These are phyloP conservation scores for Fukomys damarensis DNA, from an alignment of 2,113 vertebrate species.

Conservation along the genomic window DNA sequence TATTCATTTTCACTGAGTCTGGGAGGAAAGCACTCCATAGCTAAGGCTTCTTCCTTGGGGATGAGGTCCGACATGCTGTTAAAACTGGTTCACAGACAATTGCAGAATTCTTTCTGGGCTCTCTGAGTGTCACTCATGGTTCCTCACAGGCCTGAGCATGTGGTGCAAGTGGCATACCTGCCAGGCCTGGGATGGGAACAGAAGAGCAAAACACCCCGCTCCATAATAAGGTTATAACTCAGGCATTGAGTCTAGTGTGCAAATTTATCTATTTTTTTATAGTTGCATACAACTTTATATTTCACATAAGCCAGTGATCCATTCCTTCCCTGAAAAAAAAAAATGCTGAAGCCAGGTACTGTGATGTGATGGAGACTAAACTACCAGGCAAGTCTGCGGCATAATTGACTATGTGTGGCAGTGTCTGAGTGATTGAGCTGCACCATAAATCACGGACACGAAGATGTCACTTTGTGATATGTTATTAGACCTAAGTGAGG, in stretches of 20 bases:
- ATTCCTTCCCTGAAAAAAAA: neutral
- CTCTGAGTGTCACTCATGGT: no score
- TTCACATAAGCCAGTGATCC: neutral
- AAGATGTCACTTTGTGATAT: neutral
- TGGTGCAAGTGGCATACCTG: neutral
- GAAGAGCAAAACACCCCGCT: neutral
- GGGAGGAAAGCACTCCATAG: neutral
- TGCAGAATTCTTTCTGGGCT: neutral
- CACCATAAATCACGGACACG: neutral
- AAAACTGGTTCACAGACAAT: neutral
- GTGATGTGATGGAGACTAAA: neutral
- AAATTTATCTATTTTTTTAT: neutral
- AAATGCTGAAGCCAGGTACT: neutral
- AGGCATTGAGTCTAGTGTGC: neutral
- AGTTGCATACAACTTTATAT: neutral
- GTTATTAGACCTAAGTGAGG: neutral
- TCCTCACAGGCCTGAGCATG: neutral
- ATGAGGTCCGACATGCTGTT: neutral
- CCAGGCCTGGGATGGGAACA: neutral
- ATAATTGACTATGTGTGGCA: rapidly evolving
- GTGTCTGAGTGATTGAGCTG: neutral
- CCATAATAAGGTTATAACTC: neutral
- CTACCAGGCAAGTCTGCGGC: neutral
- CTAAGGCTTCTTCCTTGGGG: neutral
- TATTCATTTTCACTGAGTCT: rapidly evolving